Base-by-base conservation (phyloP, 2,797 vertebrate genomes). In the Balearica regulorum region DNA sequence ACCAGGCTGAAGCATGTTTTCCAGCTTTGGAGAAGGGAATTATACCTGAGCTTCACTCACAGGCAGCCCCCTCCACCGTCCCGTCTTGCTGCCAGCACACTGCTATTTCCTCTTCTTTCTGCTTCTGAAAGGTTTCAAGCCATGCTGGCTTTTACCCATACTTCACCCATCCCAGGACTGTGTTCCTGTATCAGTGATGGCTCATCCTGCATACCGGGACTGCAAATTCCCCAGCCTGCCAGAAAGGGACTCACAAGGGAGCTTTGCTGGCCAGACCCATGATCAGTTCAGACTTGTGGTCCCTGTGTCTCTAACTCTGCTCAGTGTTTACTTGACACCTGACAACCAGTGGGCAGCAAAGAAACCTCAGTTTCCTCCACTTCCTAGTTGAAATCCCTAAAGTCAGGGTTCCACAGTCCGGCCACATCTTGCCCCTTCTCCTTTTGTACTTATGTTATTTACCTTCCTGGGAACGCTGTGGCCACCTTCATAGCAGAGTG, bases 1-100 rank as follows among this genome's bases (percentile, higher is more conserved):
- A 26, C 53, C 53, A 44, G 65, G 55, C 55, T 93, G 58, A 57
- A 92, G 79, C 35, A 26, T 66, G n/a, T 75, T 91, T 82, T 68
- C 58, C 87, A 72, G 70, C 66, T 82, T 89, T 64, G 87, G 48
- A 94, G 73, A 84, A 71, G 66, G 75, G 78, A 94, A 92, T 92
- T 83, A 77, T 14, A 49, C 16, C 64, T 61, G 58, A 85, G 54
- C n/a, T 76, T 22, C 58, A 57, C 49, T 68, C 1, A 0, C 11
- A 69, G n/a, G 51, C 73, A 89, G 33, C 64, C 29, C 64, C 54
- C n/a, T 54, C 73, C 57, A 48, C 13, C 69, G 61, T 86, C 61
- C 54, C 7, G 0, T 57, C n/a, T 75, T 77, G 53, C 92, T 87
- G 66, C 55, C 94, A 89, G 64, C 37, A 28, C 60, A 3, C 35